phyloP scores from a whole-genome alignment of 2,113 vertebrate species.

The Furnarius figulus region DNA sequence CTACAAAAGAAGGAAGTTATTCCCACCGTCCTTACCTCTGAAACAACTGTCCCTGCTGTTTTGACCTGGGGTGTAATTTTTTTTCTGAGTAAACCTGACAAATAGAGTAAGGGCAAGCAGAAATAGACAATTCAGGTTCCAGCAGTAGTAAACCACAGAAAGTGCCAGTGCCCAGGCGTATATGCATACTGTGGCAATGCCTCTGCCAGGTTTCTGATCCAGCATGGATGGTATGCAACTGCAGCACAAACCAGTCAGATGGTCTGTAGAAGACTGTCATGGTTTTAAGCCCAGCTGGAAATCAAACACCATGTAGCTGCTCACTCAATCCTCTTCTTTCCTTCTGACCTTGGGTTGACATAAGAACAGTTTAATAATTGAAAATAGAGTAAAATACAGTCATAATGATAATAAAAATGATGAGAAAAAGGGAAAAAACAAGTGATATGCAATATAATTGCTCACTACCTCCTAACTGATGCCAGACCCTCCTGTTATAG shows the following conservation, averaged over 20 bases:
- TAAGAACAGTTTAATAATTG: neutral
- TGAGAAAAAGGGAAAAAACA: neutral
- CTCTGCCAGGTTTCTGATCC: neutral
- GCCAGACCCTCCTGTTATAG: no score
- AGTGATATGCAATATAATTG: neutral
- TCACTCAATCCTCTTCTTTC: neutral
- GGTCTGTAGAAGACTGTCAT: neutral
- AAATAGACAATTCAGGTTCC: neutral
- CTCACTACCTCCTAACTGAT: neutral
- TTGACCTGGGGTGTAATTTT: neutral
- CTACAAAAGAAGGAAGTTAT: neutral
- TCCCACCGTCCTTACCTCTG: neutral
- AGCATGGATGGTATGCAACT: rapidly evolving
- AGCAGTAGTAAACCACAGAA: neutral
- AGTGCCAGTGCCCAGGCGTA: neutral
- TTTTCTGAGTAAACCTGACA: neutral
- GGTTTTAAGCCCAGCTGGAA: neutral
- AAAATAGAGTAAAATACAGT: neutral
- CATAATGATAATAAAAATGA: neutral
- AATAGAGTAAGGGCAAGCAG: neutral
- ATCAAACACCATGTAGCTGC: neutral
- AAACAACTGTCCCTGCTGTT: neutral
- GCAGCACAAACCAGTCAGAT: neutral
- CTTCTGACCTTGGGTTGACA: neutral
- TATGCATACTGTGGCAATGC: neutral